Base-by-base conservation (phyloP, 2,888 invertebrate species). In the Cylindroiulus punctatus region DNA sequence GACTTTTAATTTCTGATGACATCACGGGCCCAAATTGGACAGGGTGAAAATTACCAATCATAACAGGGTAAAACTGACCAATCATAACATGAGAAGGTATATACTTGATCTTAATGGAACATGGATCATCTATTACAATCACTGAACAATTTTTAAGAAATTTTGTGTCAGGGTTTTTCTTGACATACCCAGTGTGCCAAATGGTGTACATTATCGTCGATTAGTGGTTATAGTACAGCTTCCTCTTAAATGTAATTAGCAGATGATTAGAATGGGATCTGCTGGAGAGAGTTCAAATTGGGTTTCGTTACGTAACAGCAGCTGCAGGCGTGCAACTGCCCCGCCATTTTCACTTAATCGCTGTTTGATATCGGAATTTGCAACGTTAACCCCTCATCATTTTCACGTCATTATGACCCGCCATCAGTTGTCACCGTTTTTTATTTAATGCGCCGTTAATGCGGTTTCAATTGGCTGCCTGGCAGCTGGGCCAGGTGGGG, bases 401-500 rank as follows among this genome's bases (percentile, higher is more conserved):
- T 57, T 57, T 7, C 57, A 57, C 57, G 57, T 57, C 57, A 57
- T 57, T n/a, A 57, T 57, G n/a, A 57, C 57, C n/a, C 57, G 57
- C 57, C 57, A n/a, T 57, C 19, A 57, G n/a, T 57, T 57, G 57
- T n/a, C n/a, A n/a, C 57, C 19, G 57, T 57, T 57, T 57, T 57
- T 57, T 57, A 57, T 57, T 47, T 47, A 47, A 47, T 47, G 14
- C 47, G 19, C 19, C 12, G 47, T 3, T 47, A 47, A 47, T 47
- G 47, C 19, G 47, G n/a, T 57, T 57, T 57, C 4, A 57, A 57
- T 57, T 57, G 57, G 57, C n/a, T 19, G 57, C n/a, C n/a, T 19
- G 57, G 57, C 57, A 57, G 57, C 57, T 57, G 19, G 57, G 57
- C 57, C 57, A 57, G 57, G 57, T 57, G 57, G n/a, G n/a, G 57